Evolutionary conservation across 1,140 invertebrate species (phyloP).

Genomic region (Drosophila fuyamai): DNA sequence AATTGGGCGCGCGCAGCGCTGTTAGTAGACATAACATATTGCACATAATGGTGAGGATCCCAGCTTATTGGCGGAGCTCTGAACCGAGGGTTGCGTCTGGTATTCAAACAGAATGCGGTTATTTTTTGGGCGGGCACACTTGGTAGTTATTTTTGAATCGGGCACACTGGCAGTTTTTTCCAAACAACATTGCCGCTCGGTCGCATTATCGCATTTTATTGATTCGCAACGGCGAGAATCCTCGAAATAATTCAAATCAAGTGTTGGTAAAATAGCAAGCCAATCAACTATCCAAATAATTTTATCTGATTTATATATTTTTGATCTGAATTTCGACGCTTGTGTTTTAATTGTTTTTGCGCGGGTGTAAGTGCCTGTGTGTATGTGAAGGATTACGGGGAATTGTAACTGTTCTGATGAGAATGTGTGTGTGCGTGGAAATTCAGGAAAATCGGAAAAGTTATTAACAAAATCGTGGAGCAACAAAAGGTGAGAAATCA

Average conservation of each 20-base stretch:
- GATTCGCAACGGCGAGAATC: conserved; percentile 13
- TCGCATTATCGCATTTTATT: conserved; percentile 9
- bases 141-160: too few species aligned
- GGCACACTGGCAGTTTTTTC: background rate
- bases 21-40: too few species aligned
- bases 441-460: background rate
- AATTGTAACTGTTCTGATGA: conserved; percentile 7
- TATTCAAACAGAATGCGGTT: too few species aligned
- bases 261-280: background rate
- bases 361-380: background rate
- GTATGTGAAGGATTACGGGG: conserved; percentile 14
- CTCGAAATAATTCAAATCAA: background rate
- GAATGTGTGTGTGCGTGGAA: conserved; percentile 15
- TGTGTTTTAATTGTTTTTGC: conserved; percentile 2
- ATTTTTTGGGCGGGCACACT: too few species aligned
- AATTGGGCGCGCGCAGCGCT: too few species aligned
- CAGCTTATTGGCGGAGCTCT: too few species aligned
- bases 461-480: conserved; percentile 1
- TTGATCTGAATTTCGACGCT: background rate
- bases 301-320: background rate
- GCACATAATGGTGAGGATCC: too few species aligned
- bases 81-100: too few species aligned
- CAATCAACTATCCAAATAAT: background rate
- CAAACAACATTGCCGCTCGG: conserved; percentile 5
- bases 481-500: conserved; percentile 14